phyloP scores from a whole-genome alignment of 1,140 invertebrate genomes.

The Cheumatopsyche charites region DNA sequence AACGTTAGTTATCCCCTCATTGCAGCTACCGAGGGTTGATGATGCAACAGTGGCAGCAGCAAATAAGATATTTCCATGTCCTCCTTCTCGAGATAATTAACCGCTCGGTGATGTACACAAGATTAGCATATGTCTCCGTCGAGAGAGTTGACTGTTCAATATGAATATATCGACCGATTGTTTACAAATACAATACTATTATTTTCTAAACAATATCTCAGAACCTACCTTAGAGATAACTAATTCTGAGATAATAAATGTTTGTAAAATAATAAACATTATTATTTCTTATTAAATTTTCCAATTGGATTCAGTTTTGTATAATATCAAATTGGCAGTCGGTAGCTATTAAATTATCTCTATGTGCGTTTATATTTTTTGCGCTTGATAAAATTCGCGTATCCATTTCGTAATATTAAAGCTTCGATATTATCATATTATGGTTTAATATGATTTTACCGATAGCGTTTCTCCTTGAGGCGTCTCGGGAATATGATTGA shows the following conservation, averaged over 20 bases:
- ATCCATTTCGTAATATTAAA: background rate
- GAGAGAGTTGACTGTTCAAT: too few species aligned
- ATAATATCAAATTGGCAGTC: too few species aligned
- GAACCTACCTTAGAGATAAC: too few species aligned
- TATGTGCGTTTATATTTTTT: too few species aligned
- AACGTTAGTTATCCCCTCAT: slow-evolving; percentile 13
- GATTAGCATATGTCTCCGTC: background rate
- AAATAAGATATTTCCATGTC: slow-evolving; percentile 18
- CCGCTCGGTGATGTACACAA: background rate
- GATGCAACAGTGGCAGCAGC: background rate
- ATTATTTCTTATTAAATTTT: background rate
- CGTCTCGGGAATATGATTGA: slow-evolving; percentile 11
- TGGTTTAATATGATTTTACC: background rate
- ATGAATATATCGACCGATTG: too few species aligned
- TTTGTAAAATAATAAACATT: too few species aligned
- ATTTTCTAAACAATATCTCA: too few species aligned
- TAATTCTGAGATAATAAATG: too few species aligned
- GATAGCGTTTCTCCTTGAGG: background rate
- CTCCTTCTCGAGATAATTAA: slow-evolving; percentile 4
- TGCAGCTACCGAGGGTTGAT: background rate
- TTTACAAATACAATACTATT: too few species aligned
- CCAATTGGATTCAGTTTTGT: too few species aligned
- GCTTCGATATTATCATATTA: slow-evolving; percentile 2
- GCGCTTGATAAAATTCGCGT: too few species aligned
- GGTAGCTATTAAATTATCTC: too few species aligned